phyloP scores from a whole-genome alignment of 2,113 vertebrate species.

The Myocastor coypus region DNA sequence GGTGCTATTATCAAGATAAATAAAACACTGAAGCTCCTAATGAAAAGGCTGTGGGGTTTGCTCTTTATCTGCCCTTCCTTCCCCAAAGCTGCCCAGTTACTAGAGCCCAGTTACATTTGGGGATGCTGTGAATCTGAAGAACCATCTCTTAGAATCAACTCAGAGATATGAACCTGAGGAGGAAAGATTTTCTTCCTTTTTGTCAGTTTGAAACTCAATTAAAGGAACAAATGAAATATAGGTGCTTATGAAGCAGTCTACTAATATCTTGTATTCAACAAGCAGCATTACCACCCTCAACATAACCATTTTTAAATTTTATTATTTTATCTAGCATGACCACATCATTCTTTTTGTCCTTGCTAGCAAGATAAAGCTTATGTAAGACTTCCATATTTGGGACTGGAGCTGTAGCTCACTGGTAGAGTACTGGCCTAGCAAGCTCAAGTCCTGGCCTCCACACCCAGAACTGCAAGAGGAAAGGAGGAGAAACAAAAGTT shows the following conservation, averaged over 20 bases:
- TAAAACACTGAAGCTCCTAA: background rate
- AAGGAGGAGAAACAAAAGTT: background rate
- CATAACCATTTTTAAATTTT: background rate
- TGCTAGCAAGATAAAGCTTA: background rate
- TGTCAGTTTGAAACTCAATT: background rate
- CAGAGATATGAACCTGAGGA: background rate
- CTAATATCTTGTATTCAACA: background rate
- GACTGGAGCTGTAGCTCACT: background rate
- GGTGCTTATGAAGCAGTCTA: background rate
- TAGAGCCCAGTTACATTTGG: background rate
- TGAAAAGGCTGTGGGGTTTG: background rate
- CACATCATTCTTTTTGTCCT: accelerated
- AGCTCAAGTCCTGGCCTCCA: background rate
- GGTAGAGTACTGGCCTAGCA: background rate
- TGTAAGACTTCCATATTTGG: background rate
- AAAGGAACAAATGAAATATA: background rate
- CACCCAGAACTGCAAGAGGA: too few relatives aligned
- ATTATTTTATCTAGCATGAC: too few relatives aligned
- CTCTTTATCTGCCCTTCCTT: background rate
- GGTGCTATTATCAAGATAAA: background rate
- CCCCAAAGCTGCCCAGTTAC: background rate
- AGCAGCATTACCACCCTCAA: background rate
- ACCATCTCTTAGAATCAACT: background rate
- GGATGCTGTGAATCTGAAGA: background rate
- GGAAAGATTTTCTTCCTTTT: background rate